These are phyloP conservation scores for Cottoperca gobio DNA, from an alignment of 2,797 vertebrate genomes.

Conservation along the genomic window DNA sequence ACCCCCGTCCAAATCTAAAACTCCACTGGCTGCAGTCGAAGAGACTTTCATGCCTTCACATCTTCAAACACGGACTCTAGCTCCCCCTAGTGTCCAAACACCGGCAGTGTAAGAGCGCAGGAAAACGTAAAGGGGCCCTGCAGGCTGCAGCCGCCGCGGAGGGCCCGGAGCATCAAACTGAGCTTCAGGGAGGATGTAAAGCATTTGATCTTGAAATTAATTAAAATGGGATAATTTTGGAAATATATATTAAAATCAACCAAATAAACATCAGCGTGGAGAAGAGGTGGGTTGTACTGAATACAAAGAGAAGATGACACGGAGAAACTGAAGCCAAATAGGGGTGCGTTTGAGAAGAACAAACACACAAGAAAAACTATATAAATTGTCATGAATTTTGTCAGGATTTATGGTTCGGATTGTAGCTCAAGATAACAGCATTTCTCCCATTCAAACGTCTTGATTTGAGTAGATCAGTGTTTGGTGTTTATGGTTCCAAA, in stretches of 20 bases:
- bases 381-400: not conserved
- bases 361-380: not conserved
- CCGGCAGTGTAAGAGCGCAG: not conserved
- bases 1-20: not conserved
- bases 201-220: not conserved
- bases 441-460: not conserved
- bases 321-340: not conserved
- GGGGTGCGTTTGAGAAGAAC: not conserved
- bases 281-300: not conserved
- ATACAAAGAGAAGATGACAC: not conserved
- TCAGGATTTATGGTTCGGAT: not conserved
- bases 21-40: not conserved
- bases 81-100: conserved; percentile 50
- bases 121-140: not conserved
- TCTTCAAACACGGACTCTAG: conserved; percentile 46
- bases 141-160: not conserved
- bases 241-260: not conserved
- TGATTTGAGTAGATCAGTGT: not conserved
- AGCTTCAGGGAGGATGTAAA: not conserved
- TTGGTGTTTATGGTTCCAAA: not conserved
- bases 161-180: conserved; percentile 4
- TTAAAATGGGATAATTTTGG: not conserved
- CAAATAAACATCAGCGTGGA: not conserved
- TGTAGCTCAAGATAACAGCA: not conserved
- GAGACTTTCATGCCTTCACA: not conserved